Conservation (phyloP, 37 sponge, comb jelly and placozoan species). For the Chondrilla cf. caribensis region DNA sequence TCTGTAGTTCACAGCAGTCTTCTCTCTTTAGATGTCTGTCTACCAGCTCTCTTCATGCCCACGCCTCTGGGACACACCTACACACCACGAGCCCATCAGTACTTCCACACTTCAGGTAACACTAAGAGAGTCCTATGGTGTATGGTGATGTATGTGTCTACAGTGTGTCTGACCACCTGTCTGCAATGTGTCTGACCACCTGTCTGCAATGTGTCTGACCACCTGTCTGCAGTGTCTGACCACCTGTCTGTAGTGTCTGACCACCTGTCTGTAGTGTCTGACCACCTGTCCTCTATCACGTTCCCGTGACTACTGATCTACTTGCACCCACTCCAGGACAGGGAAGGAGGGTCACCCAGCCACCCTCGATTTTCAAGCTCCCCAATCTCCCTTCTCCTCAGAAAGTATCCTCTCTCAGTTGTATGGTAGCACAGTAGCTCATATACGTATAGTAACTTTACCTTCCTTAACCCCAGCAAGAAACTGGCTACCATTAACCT, state of each 20-base stretch:
- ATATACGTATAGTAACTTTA: not conserved
- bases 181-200: not conserved
- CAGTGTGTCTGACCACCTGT: not conserved
- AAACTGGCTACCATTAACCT: conserved; percentile 54
- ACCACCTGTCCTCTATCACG: not conserved
- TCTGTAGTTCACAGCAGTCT: no score
- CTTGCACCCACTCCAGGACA: no score
- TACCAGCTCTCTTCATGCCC: conserved; percentile 87
- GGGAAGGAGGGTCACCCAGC: conserved; percentile 45
- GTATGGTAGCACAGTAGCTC: not conserved
- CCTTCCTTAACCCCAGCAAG: not conserved
- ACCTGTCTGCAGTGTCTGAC: not conserved
- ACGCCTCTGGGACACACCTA: conserved; percentile 46
- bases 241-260: not conserved
- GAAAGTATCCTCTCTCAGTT: not conserved
- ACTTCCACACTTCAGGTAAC: conserved; percentile 89
- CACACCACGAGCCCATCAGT: conserved; percentile 75
- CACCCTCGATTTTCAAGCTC: conserved; percentile 70
- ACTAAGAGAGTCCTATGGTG: no score
- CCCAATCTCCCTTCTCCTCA: conserved; percentile 30
- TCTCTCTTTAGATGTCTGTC: conserved; percentile 49
- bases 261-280: not conserved
- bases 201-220: not conserved
- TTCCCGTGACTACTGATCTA: conserved; percentile 5
- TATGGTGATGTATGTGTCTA: not conserved